These are phyloP conservation scores for Balanococcus diminutus DNA, from an alignment of 2,888 invertebrate species.

Conservation along the genomic window DNA sequence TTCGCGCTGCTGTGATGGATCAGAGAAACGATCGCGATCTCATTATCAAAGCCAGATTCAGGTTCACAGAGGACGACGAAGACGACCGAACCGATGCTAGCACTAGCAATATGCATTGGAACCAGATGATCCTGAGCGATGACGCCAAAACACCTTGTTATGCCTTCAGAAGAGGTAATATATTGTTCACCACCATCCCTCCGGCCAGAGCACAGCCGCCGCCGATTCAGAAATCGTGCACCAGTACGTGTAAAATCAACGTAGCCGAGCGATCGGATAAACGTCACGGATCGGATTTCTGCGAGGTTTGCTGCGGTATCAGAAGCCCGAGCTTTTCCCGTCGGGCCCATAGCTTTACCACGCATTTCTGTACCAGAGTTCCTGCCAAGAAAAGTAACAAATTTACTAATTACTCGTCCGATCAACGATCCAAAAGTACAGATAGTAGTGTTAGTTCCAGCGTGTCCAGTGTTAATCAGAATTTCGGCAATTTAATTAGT, in stretches of 20 bases:
- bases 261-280: neutral
- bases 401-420: neutral
- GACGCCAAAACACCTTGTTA: slow-evolving; percentile 58
- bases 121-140: neutral
- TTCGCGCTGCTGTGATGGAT: neutral
- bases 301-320: slow-evolving; percentile 58
- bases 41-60: neutral
- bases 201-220: slow-evolving; percentile 14
- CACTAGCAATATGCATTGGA: neutral
- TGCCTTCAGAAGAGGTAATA: slow-evolving; percentile 65
- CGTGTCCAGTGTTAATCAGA: neutral
- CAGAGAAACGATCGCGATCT: neutral
- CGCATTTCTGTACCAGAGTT: slow-evolving; percentile 61
- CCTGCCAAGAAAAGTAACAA: slow-evolving; percentile 57
- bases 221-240: slow-evolving; percentile 17
- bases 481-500: neutral
- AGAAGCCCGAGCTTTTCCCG: slow-evolving; percentile 57
- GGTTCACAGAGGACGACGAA: neutral
- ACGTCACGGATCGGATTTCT: slow-evolving; percentile 51
- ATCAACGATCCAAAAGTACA: slow-evolving; percentile 28
- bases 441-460: neutral
- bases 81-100: neutral
- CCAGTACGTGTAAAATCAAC: slow-evolving; percentile 10
- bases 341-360: slow-evolving; percentile 61
- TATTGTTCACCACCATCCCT: slow-evolving; percentile 64